Evolutionary conservation across 2,888 invertebrate genomes (phyloP), one percentile per base, ranked within the genome.

Genomic region (Phoenoteleia sp.): DNA sequence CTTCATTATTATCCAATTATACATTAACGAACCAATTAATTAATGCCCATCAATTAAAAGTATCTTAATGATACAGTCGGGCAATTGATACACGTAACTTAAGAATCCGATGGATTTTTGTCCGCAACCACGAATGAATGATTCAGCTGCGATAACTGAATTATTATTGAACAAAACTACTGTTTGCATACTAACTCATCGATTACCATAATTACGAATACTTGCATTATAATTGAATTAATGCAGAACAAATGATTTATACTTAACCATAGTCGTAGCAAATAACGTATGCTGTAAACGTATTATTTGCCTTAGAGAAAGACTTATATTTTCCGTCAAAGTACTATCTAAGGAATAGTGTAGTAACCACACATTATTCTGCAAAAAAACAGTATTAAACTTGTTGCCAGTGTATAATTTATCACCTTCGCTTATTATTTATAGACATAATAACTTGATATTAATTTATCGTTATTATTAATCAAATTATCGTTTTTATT

Each of bases 181-280:
- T 60, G 58, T 60, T 72, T 58, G 58, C 58, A 72, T 72, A 72
- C 58, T 56, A 54, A 56, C 52, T 36, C 49, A 25, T 60, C 60
- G 56, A 67, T 69, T 69, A 77, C 58, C 27, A 60, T 77, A 66
- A 77, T 60, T 60, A 77, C 49, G 39, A 69, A 52, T 69, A 27
- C 74, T 39, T 39, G 60, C 49, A 19, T 19, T 52, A 60, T 77
- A 69, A 77, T 77, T 69, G 60, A 67, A 67, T 77, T 49, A 56
- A 62, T 74, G 74, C 74, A 62, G 23, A 74, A 74, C 62, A 52
- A 66, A 76, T 76, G 66, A 76, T 77, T 77, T 67, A 67, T 67
- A 60, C 60, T 58, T 60, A 58, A 69, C 49, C 58, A 49, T 52
- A 49, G 49, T 36, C 15, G 29, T 21, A 25, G 56, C 23, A 79